phyloP scores from a whole-genome alignment of 1,140 invertebrate species.

The Papilio glaucus region DNA sequence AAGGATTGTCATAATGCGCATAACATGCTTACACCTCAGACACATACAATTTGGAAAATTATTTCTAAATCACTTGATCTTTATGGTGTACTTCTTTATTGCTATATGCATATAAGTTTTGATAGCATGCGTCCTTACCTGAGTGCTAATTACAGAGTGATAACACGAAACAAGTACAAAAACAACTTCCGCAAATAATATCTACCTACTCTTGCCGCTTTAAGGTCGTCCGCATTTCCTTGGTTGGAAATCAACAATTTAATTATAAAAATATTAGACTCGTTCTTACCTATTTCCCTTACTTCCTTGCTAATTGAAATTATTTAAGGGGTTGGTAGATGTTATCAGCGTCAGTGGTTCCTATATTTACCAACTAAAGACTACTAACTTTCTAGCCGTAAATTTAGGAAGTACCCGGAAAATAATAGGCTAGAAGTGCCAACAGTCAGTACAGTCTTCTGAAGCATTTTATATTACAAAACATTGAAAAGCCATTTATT shows the following conservation, averaged over 20 bases:
- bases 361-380: too few species aligned
- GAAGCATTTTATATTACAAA: too few species aligned
- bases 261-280: background rate
- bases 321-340: too few species aligned
- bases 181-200: background rate
- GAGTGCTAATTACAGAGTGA: constrained; percentile 15
- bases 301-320: too few species aligned
- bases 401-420: too few species aligned
- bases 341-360: too few species aligned
- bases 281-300: background rate
- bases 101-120: background rate
- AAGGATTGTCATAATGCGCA: too few species aligned
- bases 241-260: background rate
- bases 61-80: background rate
- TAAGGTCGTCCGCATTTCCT: background rate
- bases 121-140: background rate
- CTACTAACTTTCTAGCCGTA: too few species aligned
- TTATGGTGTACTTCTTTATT: background rate
- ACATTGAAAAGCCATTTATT: too few species aligned
- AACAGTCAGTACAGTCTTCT: too few species aligned
- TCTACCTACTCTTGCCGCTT: background rate
- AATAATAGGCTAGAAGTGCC: too few species aligned
- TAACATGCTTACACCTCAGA: too few species aligned
- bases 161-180: constrained; percentile 5
- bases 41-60: constrained; percentile 1